These are phyloP conservation scores for Sinocyclocheilus grahami DNA, from an alignment of 2,113 vertebrate genomes.

Conservation along the genomic window DNA sequence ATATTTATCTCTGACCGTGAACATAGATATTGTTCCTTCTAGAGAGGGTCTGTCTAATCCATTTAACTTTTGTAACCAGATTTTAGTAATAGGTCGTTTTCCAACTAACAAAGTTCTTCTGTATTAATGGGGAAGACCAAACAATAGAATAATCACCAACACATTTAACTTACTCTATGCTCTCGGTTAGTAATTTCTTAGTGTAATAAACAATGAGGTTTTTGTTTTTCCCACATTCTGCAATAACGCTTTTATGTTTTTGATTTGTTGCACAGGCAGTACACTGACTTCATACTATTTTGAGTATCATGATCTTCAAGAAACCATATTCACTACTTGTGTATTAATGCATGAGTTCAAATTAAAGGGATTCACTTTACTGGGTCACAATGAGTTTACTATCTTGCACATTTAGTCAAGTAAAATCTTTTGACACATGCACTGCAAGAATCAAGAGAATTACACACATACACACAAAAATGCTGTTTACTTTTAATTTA, in stretches of 20 bases:
- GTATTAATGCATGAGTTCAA: conserved; percentile 27
- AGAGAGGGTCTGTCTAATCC: background rate
- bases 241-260: conserved; percentile 1
- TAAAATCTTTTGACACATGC: background rate
- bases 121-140: background rate
- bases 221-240: conserved; percentile 1
- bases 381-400: background rate
- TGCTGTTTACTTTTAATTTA: conserved; percentile 11
- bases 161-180: background rate
- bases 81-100: background rate
- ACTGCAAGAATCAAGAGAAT: background rate
- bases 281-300: background rate
- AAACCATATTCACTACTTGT: conserved; percentile 28
- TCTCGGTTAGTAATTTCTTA: background rate
- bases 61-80: background rate
- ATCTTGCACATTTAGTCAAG: background rate
- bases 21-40: background rate
- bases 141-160: background rate
- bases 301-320: background rate
- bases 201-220: background rate
- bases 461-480: background rate
- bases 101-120: background rate
- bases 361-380: conserved; percentile 33
- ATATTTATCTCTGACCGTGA: conserved; percentile 23
- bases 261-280: background rate